Conservation (phyloP, 2,113 vertebrate species). For the Lagopus muta region DNA sequence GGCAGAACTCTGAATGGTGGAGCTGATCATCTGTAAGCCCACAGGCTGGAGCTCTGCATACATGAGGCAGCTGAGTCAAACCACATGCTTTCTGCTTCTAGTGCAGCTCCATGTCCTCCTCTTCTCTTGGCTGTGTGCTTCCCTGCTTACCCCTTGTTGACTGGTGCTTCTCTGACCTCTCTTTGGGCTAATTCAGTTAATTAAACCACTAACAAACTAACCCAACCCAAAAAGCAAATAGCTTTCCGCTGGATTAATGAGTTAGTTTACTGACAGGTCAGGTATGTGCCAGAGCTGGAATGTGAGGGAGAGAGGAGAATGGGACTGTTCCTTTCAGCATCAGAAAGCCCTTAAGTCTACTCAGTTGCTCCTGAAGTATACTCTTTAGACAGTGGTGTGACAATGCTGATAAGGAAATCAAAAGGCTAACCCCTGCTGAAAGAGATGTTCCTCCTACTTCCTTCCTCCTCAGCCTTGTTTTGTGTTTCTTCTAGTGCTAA, state of each 20-base stretch:
- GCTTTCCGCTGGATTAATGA: constrained; percentile 18
- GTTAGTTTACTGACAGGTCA: constrained; percentile 29
- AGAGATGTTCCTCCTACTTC: constrained; percentile 65
- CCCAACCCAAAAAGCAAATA: constrained; percentile 34
- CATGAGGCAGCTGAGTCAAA: not conserved
- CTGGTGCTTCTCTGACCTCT: constrained; percentile 23
- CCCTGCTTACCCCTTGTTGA: not conserved
- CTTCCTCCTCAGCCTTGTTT: constrained; percentile 47
- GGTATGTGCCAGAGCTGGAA: constrained; percentile 27
- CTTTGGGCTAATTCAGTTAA: constrained; percentile 23
- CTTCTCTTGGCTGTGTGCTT: not conserved
- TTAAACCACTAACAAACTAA: constrained; percentile 39
- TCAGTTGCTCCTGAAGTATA: constrained; percentile 16
- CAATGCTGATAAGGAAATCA: constrained; percentile 57
- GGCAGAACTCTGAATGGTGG: not conserved
- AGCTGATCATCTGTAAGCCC: not conserved
- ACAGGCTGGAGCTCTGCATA: not conserved
- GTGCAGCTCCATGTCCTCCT: not conserved
- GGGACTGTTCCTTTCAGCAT: constrained; percentile 62
- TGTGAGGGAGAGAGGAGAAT: constrained; percentile 30
- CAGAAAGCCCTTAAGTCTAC: constrained; percentile 40
- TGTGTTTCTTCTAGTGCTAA: constrained; percentile 52
- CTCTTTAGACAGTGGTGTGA: not conserved
- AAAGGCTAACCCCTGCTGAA: constrained; percentile 66
- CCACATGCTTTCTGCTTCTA: not conserved